Base-by-base conservation (phyloP, 2,113 vertebrate species). In the Psittacula cyanocephala region DNA sequence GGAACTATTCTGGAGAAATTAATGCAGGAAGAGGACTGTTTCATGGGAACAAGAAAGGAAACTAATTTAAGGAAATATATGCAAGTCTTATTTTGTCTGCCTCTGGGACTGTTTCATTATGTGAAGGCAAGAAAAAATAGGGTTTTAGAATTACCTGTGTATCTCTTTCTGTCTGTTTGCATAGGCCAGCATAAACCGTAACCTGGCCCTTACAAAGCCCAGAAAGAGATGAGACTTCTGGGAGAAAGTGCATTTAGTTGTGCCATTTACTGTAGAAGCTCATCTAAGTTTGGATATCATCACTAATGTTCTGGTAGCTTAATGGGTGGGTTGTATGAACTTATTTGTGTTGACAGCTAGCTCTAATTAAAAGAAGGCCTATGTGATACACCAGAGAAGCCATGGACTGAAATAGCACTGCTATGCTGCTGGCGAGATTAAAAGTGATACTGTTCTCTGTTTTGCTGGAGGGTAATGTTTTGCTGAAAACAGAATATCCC, bases 381-480 rank as follows among this genome's bases (percentile, higher is more conserved):
- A 5, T 60, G 69, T 2, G 3, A 37, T 50, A 33, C 39, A 52
- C n/a, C 31, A 44, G 83, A 78, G 84, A 62, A 71, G n/a, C 43
- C 20, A 19, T 24, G 55, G 46, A n/a, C 65, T 86, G 16, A 83
- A 55, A 67, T 43, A 85, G 46, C 37, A 59, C 50, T 39, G 41
- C 43, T 41, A 5, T 31, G 49, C 67, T 72, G 78, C 47, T 94
- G 79, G 85, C 76, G n/a, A 86, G 41, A 82, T 93, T 65, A 72
- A 37, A 20, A 71, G 44, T 53, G 63, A 57, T 82, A 8, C 53
- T 72, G 39, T 47, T 79, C 79, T 88, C 33, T 22, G 3, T 89
- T 88, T 91, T 88, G 63, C 80, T 91, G 79, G 29, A 90, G 88
- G 85, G 82, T 72, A 74, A 31, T 82, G 53, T 88, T 95, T 94